Evolutionary conservation across 2,888 invertebrate genomes (phyloP).

Genomic region (Cryptus viduatorius): DNA sequence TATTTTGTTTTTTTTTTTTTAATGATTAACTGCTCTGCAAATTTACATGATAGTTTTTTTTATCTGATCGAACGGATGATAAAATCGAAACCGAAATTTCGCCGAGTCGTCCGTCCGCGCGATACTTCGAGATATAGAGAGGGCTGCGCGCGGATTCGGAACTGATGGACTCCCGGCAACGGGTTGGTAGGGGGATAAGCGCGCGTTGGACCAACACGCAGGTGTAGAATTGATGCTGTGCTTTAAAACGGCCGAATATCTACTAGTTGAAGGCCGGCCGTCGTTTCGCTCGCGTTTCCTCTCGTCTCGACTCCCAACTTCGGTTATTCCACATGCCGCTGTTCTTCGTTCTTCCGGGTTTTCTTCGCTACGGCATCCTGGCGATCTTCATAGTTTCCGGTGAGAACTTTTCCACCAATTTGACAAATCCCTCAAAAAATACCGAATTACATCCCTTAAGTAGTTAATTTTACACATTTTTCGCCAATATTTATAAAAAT

Average conservation of each 20-base stretch:
- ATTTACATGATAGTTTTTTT: not conserved
- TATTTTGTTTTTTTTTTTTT: not conserved
- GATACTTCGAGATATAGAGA: not conserved
- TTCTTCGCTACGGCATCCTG: constrained; percentile 57
- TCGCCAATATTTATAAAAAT: too few relatives aligned
- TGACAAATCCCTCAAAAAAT: too few relatives aligned
- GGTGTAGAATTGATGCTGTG: constrained; percentile 48
- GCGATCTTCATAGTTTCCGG: constrained; percentile 50
- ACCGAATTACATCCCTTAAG: too few relatives aligned
- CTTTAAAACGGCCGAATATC: constrained; percentile 48
- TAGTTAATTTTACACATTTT: too few relatives aligned
- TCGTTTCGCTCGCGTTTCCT: constrained; percentile 55
- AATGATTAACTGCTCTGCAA: not conserved
- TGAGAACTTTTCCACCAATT: constrained; percentile 22
- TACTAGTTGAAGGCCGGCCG: constrained; percentile 58
- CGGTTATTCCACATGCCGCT: constrained; percentile 59
- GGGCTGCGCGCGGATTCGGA: constrained; percentile 47
- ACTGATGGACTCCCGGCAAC: constrained; percentile 24
- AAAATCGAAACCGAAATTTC: constrained; percentile 1
- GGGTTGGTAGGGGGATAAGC: constrained; percentile 58
- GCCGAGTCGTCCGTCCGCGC: not conserved
- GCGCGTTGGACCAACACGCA: constrained; percentile 56
- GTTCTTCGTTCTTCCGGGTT: constrained; percentile 26
- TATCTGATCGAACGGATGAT: not conserved
- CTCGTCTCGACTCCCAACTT: constrained; percentile 10